Evolutionary conservation across 1,140 invertebrate species (phyloP), one percentile per base, ranked within the genome.

Genomic region (Octopus bimaculoides): DNA sequence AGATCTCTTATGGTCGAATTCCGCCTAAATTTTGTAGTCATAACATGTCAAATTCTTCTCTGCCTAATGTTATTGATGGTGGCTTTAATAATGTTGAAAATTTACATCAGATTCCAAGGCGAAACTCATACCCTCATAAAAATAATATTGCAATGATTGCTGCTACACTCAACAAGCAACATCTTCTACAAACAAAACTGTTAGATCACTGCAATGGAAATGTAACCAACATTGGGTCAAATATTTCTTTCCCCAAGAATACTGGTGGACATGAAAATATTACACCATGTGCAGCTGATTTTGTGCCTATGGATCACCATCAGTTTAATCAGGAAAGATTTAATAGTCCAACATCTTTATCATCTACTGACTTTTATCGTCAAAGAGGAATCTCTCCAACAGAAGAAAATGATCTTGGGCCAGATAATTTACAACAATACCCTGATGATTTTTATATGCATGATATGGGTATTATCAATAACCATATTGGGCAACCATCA

Each of bases 381-480:
- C 54, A 53, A 55, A 52, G 20, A 52, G 26, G 10, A n/a, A 41
- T 74, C 17, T 71, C 66, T 73, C 7, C 75, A 20, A 12, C 80
- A 6, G 20, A 55, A 20, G 53, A 56, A 73, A 52, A 71, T 66
- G 55, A 73, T 41, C 80, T 52, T n/a, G 53, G 66, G 20, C 52
- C 55, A 52, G 53, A 80, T 20, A 75, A 52, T 8, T 66, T 77
- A 52, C 55, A 26, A 14, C 75, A 71, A 71, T 17, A 74, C 14
- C 20, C 78, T 54, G 75, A 73, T 14, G 80, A 80, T 5, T 41
- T 53, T 55, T 79, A 54, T 26, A 54, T 56, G 54, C 75, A 17
- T 52, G 81, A 61, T 66, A 82, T 74, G 79, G 78, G 53, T 83
- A 71, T 71, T 83, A 76, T 80, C 66, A 75, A 75, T 55, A 54